A percentile compares a stretch with the other conserved stretches of the same genome.
Conservation (phyloP, 2,888 invertebrate genomes). For the Cantharis lateralis region DNA sequence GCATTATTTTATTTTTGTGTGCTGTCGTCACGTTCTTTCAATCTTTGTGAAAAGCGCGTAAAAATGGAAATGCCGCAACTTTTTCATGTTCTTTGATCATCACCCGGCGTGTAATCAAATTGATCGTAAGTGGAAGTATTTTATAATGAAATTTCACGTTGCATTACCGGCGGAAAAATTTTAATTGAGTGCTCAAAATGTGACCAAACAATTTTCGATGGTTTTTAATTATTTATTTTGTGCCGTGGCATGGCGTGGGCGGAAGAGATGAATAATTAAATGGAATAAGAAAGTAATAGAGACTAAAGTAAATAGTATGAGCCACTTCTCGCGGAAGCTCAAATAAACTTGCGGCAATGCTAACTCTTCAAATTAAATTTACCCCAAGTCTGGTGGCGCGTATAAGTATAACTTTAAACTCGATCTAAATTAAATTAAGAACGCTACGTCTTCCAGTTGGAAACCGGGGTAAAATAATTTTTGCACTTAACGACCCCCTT, state of each 20-base stretch:
- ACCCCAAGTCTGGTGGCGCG: slow-evolving; percentile 26
- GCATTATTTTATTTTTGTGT: slow-evolving; percentile 25
- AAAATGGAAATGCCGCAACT: slow-evolving; percentile 20
- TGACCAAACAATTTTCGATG: not conserved
- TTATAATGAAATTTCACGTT: not conserved
- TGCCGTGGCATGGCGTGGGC: not conserved
- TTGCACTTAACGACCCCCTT: slow-evolving; percentile 51
- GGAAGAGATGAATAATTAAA: slow-evolving; percentile 1
- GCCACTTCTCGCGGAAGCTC: slow-evolving; percentile 11
- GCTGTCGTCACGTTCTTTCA: slow-evolving; percentile 22
- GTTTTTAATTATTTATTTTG: not conserved
- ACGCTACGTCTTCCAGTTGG: slow-evolving; percentile 34
- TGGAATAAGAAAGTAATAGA: slow-evolving; percentile 8
- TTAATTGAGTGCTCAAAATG: not conserved
- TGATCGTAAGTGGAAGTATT: slow-evolving; percentile 6
- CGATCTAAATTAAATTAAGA: slow-evolving; percentile 34
- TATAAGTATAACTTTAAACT: slow-evolving; percentile 28
- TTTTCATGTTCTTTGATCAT: slow-evolving; percentile 12
- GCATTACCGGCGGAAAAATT: not conserved
- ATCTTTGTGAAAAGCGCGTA: slow-evolving; percentile 21
- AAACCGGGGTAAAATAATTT: slow-evolving; percentile 47
- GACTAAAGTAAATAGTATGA: slow-evolving; percentile 13
- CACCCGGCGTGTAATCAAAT: not conserved
- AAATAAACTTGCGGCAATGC: slow-evolving; percentile 28
- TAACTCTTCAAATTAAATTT: slow-evolving; percentile 32